Conservation (phyloP, 2,113 vertebrate genomes). For the Canis aureus region DNA sequence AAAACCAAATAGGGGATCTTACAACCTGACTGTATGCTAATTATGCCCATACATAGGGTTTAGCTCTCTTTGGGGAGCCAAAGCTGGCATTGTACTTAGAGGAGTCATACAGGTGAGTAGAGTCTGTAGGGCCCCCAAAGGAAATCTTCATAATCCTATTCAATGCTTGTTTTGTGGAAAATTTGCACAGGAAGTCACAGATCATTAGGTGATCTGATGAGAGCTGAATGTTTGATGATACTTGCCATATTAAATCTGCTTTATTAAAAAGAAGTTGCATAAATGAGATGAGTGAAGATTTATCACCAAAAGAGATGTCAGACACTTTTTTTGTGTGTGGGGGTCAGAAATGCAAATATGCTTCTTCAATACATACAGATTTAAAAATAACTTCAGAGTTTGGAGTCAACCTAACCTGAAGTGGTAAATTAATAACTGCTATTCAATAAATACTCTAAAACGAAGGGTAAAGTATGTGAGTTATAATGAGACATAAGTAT, state of each 20-base stretch:
- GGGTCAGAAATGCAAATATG: not conserved
- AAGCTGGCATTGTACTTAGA: not conserved
- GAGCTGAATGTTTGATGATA: not conserved
- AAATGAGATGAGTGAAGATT: conserved; percentile 2
- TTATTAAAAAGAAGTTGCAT: conserved; percentile 12
- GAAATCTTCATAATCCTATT: not conserved
- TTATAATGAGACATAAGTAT: not conserved
- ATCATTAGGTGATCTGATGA: not conserved
- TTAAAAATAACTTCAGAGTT: conserved; percentile 9
- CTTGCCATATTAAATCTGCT: not conserved
- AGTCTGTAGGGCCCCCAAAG: not conserved
- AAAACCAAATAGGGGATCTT: not conserved
- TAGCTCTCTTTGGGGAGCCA: not conserved
- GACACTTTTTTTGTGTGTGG: not conserved
- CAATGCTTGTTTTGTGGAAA: not conserved
- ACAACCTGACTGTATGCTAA: not conserved
- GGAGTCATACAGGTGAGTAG: not conserved
- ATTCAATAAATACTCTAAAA: conserved; percentile 50
- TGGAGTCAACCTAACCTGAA: not conserved
- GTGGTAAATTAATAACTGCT: conserved; percentile 25
- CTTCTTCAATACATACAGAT: not conserved
- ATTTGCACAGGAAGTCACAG: not conserved
- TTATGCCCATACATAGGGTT: not conserved
- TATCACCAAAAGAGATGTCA: not conserved
- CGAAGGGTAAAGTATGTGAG: not conserved